Percentiles rank a stretch among this genome's conserved stretches.
These are phyloP conservation scores for Copidosoma floridanum DNA, from an alignment of 1,140 invertebrate genomes.

Conservation along the genomic window DNA sequence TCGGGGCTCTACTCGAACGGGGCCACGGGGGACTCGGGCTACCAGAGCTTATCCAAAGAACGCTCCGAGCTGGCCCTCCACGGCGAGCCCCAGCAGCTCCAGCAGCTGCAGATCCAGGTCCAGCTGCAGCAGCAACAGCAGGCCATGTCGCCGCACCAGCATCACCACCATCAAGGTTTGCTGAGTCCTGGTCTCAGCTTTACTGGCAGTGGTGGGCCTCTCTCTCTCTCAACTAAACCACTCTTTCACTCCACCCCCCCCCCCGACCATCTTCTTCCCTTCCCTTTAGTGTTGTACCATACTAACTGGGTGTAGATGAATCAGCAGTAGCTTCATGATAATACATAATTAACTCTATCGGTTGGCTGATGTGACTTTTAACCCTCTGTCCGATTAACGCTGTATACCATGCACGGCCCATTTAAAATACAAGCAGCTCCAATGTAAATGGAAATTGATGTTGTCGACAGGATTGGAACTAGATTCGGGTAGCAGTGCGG, in stretches of 20 bases:
- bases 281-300: not conserved
- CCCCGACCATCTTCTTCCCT: not conserved
- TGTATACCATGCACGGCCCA: too few species aligned
- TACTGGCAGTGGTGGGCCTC: conserved; percentile 58
- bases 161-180: conserved; percentile 62
- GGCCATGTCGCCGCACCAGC: conserved; percentile 47
- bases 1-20: conserved; percentile 40
- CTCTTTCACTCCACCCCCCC: conserved; percentile 1
- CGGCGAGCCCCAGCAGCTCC: conserved; percentile 67
- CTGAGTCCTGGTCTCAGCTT: conserved; percentile 71
- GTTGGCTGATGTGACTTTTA: too few species aligned
- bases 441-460: too few species aligned
- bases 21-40: conserved; percentile 42
- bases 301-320: too few species aligned
- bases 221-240: too few species aligned
- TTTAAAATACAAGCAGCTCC: too few species aligned
- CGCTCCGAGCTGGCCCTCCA: conserved; percentile 53
- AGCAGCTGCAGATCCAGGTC: conserved; percentile 65
- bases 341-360: too few species aligned
- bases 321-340: too few species aligned
- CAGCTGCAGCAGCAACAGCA: conserved; percentile 62
- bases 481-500: conserved; percentile 70
- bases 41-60: conserved; percentile 53
- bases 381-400: too few species aligned
- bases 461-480: conserved; percentile 60